Evolutionary conservation across 2,888 invertebrate species (phyloP).

Genomic region (Meteorus cinctellus): DNA sequence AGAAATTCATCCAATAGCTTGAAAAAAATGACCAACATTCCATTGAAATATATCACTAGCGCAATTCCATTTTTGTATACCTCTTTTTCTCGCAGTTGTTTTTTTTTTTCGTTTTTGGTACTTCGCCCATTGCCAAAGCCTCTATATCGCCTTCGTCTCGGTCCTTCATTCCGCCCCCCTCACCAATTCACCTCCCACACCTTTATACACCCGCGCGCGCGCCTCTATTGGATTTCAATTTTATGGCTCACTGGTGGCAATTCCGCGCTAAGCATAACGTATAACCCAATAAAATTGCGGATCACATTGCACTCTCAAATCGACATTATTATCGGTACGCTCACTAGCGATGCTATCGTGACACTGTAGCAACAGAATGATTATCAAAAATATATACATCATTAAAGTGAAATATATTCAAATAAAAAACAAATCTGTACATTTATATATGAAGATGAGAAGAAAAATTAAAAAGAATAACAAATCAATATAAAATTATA

Average conservation of each 20-base stretch:
- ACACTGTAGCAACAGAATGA: conserved; percentile 1
- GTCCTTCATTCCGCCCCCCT: conserved; percentile 37
- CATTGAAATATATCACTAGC: conserved; percentile 51
- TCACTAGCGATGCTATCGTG: neutral
- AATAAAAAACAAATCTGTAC: too few species aligned
- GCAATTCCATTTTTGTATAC: neutral
- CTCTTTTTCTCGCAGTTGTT: conserved; percentile 19
- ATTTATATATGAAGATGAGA: too few species aligned
- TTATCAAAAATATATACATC: neutral
- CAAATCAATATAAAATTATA: neutral
- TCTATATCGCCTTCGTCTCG: conserved; percentile 44
- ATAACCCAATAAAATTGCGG: conserved; percentile 61
- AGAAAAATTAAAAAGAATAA: neutral
- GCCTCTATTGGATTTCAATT: conserved; percentile 62
- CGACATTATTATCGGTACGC: conserved; percentile 18
- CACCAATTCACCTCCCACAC: conserved; percentile 31
- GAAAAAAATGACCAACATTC: conserved; percentile 57
- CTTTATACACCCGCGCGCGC: neutral
- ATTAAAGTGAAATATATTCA: neutral
- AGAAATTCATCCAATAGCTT: conserved; percentile 41
- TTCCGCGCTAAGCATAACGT: conserved; percentile 61
- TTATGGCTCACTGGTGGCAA: conserved; percentile 60
- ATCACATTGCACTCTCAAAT: conserved; percentile 53
- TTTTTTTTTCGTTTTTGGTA: conserved; percentile 47
- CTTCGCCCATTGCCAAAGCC: conserved; percentile 46